Conservation (phyloP, 2,113 vertebrate genomes). For the Suricata suricatta region DNA sequence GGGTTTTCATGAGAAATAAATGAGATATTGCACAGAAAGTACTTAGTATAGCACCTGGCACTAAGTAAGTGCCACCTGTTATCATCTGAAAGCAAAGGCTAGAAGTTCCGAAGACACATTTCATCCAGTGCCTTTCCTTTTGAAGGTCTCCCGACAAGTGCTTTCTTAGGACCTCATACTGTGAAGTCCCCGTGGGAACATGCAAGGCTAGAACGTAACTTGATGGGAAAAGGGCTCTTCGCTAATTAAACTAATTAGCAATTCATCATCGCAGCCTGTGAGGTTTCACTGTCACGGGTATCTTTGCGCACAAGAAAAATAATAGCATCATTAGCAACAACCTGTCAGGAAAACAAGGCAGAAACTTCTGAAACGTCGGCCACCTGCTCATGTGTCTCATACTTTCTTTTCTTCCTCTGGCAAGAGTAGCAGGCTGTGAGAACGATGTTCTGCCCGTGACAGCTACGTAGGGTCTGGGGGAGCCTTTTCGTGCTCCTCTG, state of each 20-base stretch:
- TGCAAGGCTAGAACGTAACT: neutral
- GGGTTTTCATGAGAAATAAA: neutral
- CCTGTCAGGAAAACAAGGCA: slow-evolving; percentile 58
- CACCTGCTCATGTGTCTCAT: slow-evolving; percentile 1
- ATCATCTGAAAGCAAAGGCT: neutral
- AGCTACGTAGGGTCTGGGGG: neutral
- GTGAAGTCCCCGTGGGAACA: neutral
- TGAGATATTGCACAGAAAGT: neutral
- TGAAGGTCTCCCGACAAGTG: slow-evolving; percentile 23
- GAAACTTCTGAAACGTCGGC: slow-evolving; percentile 22
- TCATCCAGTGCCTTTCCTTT: neutral
- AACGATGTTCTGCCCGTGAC: neutral
- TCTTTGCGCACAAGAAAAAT: slow-evolving; percentile 53
- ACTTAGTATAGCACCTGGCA: neutral
- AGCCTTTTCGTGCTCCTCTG: neutral
- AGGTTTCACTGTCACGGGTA: slow-evolving; percentile 57
- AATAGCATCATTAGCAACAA: slow-evolving; percentile 67
- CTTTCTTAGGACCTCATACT: neutral
- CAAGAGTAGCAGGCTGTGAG: slow-evolving; percentile 31
- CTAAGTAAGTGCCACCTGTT: neutral
- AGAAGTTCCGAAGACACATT: neutral
- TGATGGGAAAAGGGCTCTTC: slow-evolving; percentile 32
- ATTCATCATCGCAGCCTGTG: slow-evolving; percentile 43
- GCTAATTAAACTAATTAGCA: slow-evolving; percentile 77
- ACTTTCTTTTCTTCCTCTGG: neutral